Base-by-base conservation (phyloP, 2,113 vertebrate genomes). In the Podarcis raffonei region DNA sequence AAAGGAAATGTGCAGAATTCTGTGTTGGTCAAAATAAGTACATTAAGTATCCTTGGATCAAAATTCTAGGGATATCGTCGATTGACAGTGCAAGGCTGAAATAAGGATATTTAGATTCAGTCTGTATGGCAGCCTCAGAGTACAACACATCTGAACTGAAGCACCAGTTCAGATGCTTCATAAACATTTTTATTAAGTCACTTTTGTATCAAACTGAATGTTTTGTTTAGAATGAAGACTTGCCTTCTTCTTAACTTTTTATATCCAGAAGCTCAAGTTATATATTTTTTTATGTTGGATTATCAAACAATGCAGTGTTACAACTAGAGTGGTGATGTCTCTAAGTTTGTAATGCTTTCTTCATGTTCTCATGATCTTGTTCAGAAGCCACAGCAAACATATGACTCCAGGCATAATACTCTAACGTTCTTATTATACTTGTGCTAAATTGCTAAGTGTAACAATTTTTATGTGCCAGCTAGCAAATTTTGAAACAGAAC, bases 371-470 rank as follows among this genome's bases (percentile, higher is more conserved):
- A 71, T 84, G 86, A 89, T 48, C 86, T 77, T 22, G 4, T 25
- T 27, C 23, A 83, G 90, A 32, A 92, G 85, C 16, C 84, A 76
- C 85, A 78, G 53, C 85, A 88, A 16, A 69, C 74, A 79, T 1
- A 20, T 39, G 15, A 22, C 72, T 1, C 37, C 78, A 78, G 62
- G 20, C 27, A 22, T 83, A 6, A 75, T 76, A 77, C 2, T 85
- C 81, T 80, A 0, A 57, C 81, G 27, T 92, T 91, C 35, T 62
- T 83, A 39, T 88, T 89, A 65, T 53, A 76, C 20, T 57, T 81
- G 0, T 74, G 78, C 69, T 83, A 22, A 90, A 68, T 79, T 86
- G 12, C 76, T 89, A 81, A 7, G 0, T 72, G 37, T 42, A 22
- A 74, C 48, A 53, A 25, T 86, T 89, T 84, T 89, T 32, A 0